Percentiles rank a stretch among this genome's conserved stretches.
These are phyloP conservation scores for Seira ritae DNA, from an alignment of 2,888 invertebrate genomes.

Conservation along the genomic window DNA sequence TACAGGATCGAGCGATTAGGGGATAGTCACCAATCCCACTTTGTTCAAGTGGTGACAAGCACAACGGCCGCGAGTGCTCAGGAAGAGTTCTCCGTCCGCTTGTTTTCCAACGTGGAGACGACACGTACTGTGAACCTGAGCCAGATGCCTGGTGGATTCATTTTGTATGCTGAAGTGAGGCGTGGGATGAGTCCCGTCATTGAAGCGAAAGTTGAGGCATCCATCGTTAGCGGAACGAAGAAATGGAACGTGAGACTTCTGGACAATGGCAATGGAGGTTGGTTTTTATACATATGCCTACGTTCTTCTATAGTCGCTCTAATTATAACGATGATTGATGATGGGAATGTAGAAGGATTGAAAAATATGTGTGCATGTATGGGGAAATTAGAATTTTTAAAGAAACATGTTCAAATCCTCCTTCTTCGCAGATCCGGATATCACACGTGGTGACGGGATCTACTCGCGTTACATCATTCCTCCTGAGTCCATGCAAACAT, in stretches of 20 bases:
- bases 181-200: conserved; percentile 79
- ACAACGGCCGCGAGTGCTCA: conserved; percentile 76
- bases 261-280: conserved; percentile 80
- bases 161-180: conserved; percentile 78
- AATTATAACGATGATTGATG: too few species aligned
- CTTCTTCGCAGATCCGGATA: conserved; percentile 79
- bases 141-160: conserved; percentile 76
- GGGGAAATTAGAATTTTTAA: conserved; percentile 16
- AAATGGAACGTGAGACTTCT: conserved; percentile 77
- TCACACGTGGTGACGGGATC: conserved; percentile 81
- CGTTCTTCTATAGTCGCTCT: too few species aligned
- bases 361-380: too few species aligned
- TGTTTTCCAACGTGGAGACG: conserved; percentile 76
- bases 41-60: conserved; percentile 80
- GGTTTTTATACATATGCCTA: too few species aligned
- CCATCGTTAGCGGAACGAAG: conserved; percentile 75
- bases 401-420: conserved; percentile 39
- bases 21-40: conserved; percentile 77
- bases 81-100: conserved; percentile 74
- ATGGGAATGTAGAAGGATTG: too few species aligned
- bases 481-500: conserved; percentile 70
- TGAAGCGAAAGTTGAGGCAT: conserved; percentile 79
- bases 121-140: conserved; percentile 74
- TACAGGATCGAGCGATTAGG: conserved; percentile 71
- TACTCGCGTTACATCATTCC: conserved; percentile 81